Percentiles rank a stretch among this genome's conserved stretches.
Conservation (phyloP, 2,797 vertebrate species). For the Austrolebias charrua region DNA sequence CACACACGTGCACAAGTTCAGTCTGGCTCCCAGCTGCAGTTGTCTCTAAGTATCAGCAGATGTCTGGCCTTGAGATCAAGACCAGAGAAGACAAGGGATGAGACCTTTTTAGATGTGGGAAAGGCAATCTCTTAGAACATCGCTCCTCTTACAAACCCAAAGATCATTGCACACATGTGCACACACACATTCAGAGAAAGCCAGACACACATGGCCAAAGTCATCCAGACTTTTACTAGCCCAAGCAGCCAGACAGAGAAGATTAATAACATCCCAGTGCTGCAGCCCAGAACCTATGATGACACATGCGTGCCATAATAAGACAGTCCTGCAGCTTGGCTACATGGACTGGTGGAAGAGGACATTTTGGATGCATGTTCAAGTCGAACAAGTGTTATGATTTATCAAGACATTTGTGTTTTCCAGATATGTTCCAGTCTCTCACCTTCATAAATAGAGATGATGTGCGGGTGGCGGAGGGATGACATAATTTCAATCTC, state of each 20-base stretch:
- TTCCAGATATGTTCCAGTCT: constrained; percentile 87
- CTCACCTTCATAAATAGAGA: constrained; percentile 97
- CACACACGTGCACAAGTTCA: constrained; percentile 25
- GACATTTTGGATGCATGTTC: constrained; percentile 19
- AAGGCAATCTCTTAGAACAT: constrained; percentile 72
- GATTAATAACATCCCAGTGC: constrained; percentile 74
- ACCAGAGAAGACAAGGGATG: constrained; percentile 71
- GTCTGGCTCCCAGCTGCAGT: constrained; percentile 77
- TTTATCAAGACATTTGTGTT: constrained; percentile 22
- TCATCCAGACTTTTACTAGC: constrained; percentile 53
- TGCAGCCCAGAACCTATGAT: constrained; percentile 63
- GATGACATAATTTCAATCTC: constrained; percentile 99
- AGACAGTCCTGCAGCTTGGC: constrained; percentile 55
- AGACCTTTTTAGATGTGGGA: constrained; percentile 78
- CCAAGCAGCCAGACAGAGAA: constrained; percentile 55
- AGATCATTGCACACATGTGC: constrained; percentile 30
- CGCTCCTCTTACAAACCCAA: constrained; percentile 45
- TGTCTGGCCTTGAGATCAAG: constrained; percentile 82
- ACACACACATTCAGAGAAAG: constrained; percentile 34
- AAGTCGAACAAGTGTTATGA: constrained; percentile 13
- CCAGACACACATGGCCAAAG: constrained; percentile 42
- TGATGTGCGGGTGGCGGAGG: constrained; percentile 95
- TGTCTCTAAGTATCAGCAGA: constrained; percentile 79
- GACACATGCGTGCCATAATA: constrained; percentile 72
- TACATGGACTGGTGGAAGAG: constrained; percentile 30